These are phyloP conservation scores for Petrocephalus schoutedeni DNA, from an alignment of 2,797 vertebrate species.

Conservation along the genomic window DNA sequence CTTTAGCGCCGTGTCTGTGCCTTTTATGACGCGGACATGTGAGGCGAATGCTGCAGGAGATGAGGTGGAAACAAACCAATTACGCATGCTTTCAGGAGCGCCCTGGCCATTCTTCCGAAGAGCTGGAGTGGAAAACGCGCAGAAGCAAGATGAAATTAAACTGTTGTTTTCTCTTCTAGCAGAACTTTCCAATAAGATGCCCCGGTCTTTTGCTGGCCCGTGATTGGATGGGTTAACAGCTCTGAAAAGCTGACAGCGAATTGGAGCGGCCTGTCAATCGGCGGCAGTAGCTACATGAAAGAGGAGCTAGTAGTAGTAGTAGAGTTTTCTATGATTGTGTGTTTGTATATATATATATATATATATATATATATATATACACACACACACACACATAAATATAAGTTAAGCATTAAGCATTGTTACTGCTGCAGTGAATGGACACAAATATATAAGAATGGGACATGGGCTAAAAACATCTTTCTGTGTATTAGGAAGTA, in stretches of 20 bases:
- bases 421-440: neutral
- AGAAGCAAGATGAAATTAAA: constrained; percentile 39
- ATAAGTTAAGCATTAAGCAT: neutral
- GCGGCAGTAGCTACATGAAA: neutral
- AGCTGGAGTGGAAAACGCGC: constrained; percentile 45
- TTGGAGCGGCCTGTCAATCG: neutral
- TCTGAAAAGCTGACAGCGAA: neutral
- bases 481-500: neutral
- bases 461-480: neutral
- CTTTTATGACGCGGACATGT: constrained; percentile 63
- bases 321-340: neutral
- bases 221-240: neutral
- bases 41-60: constrained; percentile 63
- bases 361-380: too few relatives aligned
- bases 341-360: too few relatives aligned
- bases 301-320: too few relatives aligned
- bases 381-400: too few relatives aligned
- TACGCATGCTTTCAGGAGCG: constrained; percentile 44
- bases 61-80: constrained; percentile 62
- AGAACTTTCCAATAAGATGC: neutral
- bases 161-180: neutral
- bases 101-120: constrained; percentile 31
- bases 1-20: constrained; percentile 62
- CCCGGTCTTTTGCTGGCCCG: neutral
- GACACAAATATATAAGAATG: neutral